Evolutionary conservation across 2,888 invertebrate genomes (phyloP).

Genomic region (Clistopyga incitator): DNA sequence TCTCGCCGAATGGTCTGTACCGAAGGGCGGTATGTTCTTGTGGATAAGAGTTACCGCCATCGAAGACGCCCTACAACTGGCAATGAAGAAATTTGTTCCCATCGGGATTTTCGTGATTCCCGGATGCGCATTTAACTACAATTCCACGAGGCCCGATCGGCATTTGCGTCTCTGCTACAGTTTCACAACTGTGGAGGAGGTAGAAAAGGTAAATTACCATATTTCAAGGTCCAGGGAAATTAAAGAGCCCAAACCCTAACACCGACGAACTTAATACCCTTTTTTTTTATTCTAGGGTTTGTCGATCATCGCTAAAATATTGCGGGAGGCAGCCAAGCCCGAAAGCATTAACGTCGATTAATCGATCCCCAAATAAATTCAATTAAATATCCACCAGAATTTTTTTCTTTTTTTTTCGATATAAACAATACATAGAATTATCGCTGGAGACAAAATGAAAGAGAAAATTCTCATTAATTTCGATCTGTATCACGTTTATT

Average conservation of each 20-base stretch:
- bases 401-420: too few species aligned
- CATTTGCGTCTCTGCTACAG: conserved; percentile 90
- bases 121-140: conserved; percentile 89
- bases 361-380: background rate
- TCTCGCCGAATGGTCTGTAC: conserved; percentile 89
- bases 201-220: conserved; percentile 85
- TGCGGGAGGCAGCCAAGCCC: conserved; percentile 66
- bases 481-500: background rate
- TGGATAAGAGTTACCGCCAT: conserved; percentile 90
- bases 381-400: background rate
- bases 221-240: too few species aligned
- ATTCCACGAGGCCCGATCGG: conserved; percentile 86
- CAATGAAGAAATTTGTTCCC: conserved; percentile 88
- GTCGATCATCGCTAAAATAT: conserved; percentile 64
- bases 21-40: conserved; percentile 91
- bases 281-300: conserved; percentile 68
- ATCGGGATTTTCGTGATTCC: conserved; percentile 89
- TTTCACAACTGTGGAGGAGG: conserved; percentile 87
- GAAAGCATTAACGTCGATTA: background rate
- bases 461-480: background rate
- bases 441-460: background rate
- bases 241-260: too few species aligned
- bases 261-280: too few species aligned
- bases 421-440: too few species aligned
- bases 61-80: conserved; percentile 89